A percentile compares a stretch with the other conserved stretches of the same genome.
These are phyloP conservation scores for Hipparchia semele DNA, from an alignment of 2,888 invertebrate genomes.

Conservation along the genomic window DNA sequence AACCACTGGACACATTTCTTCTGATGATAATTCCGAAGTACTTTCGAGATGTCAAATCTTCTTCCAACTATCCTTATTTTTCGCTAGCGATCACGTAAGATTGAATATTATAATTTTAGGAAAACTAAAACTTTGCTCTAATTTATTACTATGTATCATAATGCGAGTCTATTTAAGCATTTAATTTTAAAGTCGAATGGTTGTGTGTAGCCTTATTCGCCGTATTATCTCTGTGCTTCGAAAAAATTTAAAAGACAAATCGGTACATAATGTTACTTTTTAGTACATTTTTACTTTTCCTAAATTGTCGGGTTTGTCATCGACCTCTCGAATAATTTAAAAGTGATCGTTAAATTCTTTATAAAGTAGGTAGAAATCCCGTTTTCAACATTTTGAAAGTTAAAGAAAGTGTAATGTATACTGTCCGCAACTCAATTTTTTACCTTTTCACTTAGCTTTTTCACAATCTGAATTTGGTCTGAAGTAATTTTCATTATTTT, in stretches of 20 bases:
- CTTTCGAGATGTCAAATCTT: background rate
- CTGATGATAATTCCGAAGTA: background rate
- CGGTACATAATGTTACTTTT: background rate
- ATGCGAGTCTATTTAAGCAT: background rate
- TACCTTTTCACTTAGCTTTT: background rate
- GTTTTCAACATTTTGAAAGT: background rate
- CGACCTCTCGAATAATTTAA: background rate
- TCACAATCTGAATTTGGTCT: background rate
- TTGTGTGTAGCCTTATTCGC: background rate
- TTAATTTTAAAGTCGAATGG: background rate
- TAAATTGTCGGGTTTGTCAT: conserved; percentile 7
- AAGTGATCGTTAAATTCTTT: conserved; percentile 6
- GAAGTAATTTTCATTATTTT: background rate
- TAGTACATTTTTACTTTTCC: background rate
- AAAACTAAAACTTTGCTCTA: too few species aligned
- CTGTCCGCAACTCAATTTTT: background rate
- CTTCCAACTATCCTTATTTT: too few species aligned
- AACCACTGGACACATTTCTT: too few species aligned
- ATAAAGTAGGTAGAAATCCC: conserved; percentile 9
- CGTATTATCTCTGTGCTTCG: background rate
- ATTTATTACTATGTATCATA: too few species aligned
- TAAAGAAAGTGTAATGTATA: background rate
- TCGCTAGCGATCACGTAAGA: background rate
- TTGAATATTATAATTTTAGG: background rate
- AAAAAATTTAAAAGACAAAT: conserved; percentile 1